These are phyloP conservation scores for Philereme vetulata DNA, from an alignment of 2,888 invertebrate species.

Conservation along the genomic window DNA sequence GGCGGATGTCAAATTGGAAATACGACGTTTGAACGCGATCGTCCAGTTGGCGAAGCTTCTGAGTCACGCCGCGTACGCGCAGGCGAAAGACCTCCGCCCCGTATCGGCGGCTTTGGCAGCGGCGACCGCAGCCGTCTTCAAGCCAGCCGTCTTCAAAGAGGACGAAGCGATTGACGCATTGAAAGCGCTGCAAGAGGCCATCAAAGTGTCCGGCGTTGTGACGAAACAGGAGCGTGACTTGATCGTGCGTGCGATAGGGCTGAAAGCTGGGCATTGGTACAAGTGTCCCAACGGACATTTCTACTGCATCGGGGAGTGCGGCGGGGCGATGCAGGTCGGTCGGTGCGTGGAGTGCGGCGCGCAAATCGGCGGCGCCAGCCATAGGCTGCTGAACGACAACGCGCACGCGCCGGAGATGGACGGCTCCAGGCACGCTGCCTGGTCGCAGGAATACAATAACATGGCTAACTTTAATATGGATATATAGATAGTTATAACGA, in stretches of 20 bases:
- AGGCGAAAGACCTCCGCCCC: constrained; percentile 24
- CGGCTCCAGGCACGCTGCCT: constrained; percentile 75
- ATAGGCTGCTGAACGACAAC: constrained; percentile 74
- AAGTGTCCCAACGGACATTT: constrained; percentile 88
- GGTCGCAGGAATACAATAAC: constrained; percentile 71
- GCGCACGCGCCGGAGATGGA: constrained; percentile 80
- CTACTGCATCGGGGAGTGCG: constrained; percentile 87
- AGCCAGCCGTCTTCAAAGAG: constrained; percentile 49
- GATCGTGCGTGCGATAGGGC: constrained; percentile 83
- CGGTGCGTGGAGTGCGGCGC: constrained; percentile 84
- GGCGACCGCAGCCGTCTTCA: constrained; percentile 49
- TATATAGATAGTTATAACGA: constrained; percentile 23
- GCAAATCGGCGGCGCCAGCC: constrained; percentile 80
- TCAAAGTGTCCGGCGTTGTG: constrained; percentile 51
- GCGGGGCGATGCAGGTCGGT: constrained; percentile 82
- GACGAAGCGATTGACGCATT: constrained; percentile 45
- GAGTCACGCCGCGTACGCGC: constrained; percentile 37
- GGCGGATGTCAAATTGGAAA: constrained; percentile 60
- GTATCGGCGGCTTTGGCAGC: constrained; percentile 39
- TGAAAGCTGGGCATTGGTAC: constrained; percentile 86
- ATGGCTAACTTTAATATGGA: constrained; percentile 57
- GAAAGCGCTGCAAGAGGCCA: constrained; percentile 45
- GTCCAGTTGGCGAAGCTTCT: constrained; percentile 56
- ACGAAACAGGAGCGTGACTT: constrained; percentile 70
- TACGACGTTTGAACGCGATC: constrained; percentile 60